Evolutionary conservation across 2,797 vertebrate species (phyloP), one percentile per base, ranked within the genome.

Genomic region (Helarctos malayanus): DNA sequence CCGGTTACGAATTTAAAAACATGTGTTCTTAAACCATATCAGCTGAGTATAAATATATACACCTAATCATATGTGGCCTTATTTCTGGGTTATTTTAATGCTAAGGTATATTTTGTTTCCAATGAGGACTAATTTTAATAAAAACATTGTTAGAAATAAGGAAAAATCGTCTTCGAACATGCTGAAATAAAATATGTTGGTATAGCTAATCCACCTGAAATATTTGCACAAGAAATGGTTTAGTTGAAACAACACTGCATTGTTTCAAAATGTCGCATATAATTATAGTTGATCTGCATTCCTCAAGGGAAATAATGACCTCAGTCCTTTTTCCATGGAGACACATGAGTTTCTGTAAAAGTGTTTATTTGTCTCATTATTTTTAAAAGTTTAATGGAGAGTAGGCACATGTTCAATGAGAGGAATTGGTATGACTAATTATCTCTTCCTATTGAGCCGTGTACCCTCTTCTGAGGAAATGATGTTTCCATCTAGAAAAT

Each of bases 121-220:
- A 92, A 0, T 54, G 35, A 76, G 65, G 35, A 4, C 35, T 21
- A 52, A 57, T 90, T 96, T 98, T 97, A 91, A 79, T 94, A 95
- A 76, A 94, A 96, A 82, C 93, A 61, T 93, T 12, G 81, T 97
- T 94, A 84, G 88, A 84, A 93, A 27, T 59, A 81, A 87, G 54
- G 89, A 71, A 93, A 97, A 97, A 79, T 88, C 4, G 7, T 19
- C 96, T 98, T 97, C 94, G 96, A 97, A 92, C 32, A 27, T 79
- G 73, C 49, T 27, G 94, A 97, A 97, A 86, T 59, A 96, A 95
- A 92, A 63, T 56, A 81, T 83, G 27, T 85, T 73, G 4, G 25
- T 97, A 54, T 49, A 85, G 35, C 1, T 3, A 65, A 56, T 69
- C 73, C 47, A 7, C 86, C 68, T 91, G 69, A 95, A 91, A 94